phyloP scores from a whole-genome alignment of 2,797 vertebrate genomes.

The Oreochromis mossambicus region DNA sequence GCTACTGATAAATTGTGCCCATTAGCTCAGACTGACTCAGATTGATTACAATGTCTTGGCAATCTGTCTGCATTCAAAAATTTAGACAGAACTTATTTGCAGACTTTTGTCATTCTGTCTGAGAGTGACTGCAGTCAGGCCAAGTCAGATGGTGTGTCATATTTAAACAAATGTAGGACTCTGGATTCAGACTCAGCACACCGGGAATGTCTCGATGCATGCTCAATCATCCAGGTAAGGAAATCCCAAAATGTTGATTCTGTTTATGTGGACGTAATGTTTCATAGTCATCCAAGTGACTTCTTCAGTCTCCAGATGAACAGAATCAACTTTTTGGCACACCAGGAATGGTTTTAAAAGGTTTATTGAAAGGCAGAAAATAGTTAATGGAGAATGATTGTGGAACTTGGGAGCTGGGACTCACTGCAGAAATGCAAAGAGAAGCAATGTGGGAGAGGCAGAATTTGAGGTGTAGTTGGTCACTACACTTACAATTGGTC shows the following conservation, averaged over 20 bases:
- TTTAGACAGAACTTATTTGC: neutral
- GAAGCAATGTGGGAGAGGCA: neutral
- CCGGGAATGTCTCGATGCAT: neutral
- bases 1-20: neutral
- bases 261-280: neutral
- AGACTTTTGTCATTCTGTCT: neutral
- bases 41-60: neutral
- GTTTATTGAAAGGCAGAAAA: no score
- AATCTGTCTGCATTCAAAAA: neutral
- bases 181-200: neutral
- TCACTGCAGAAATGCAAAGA: neutral
- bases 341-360: neutral
- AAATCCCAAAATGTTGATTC: neutral
- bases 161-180: neutral
- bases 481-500: neutral
- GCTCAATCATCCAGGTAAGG: neutral
- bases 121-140: neutral
- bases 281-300: neutral
- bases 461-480: neutral
- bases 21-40: neutral
- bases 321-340: neutral
- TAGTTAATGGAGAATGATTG: no score
- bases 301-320: neutral
- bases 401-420: neutral
- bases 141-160: neutral